Percentiles rank a stretch among this genome's conserved stretches.
These are phyloP conservation scores for Octonoba sinensis DNA, from an alignment of 2,888 invertebrate genomes.

Conservation along the genomic window DNA sequence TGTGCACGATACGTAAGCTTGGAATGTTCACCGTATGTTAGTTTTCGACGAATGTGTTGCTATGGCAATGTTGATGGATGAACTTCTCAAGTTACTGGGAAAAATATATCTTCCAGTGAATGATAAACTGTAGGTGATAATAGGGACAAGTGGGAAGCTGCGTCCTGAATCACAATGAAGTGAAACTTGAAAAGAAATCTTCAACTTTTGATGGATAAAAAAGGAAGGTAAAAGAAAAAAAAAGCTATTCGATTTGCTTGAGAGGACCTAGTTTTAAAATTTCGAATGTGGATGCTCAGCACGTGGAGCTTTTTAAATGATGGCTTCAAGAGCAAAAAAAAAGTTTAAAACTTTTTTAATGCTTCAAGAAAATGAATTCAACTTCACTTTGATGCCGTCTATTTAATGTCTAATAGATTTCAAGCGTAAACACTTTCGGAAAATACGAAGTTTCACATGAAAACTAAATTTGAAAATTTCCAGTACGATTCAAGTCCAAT, in stretches of 20 bases:
- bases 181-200: conserved; percentile 49
- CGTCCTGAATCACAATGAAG: conserved; percentile 51
- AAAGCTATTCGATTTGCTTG: conserved; percentile 34
- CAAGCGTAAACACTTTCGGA: too few relatives aligned
- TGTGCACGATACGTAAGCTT: conserved; percentile 25
- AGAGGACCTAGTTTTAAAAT: conserved; percentile 32
- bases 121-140: conserved; percentile 59
- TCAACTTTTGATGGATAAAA: conserved; percentile 36
- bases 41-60: conserved; percentile 36
- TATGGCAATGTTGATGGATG: conserved; percentile 52
- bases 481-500: too few relatives aligned
- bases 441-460: too few relatives aligned
- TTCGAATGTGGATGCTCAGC: conserved; percentile 30
- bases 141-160: conserved; percentile 45
- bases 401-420: too few relatives aligned
- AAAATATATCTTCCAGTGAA: conserved; percentile 25
- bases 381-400: too few relatives aligned
- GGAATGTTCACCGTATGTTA: conserved; percentile 21
- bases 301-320: conserved; percentile 42
- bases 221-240: conserved; percentile 15
- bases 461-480: too few relatives aligned
- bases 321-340: conserved; percentile 32
- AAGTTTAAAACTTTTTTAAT: background rate
- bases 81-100: conserved; percentile 44
- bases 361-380: too few relatives aligned